Evolutionary conservation across 2,888 invertebrate species (phyloP).

Genomic region (Lasioglossum leucozonium): DNA sequence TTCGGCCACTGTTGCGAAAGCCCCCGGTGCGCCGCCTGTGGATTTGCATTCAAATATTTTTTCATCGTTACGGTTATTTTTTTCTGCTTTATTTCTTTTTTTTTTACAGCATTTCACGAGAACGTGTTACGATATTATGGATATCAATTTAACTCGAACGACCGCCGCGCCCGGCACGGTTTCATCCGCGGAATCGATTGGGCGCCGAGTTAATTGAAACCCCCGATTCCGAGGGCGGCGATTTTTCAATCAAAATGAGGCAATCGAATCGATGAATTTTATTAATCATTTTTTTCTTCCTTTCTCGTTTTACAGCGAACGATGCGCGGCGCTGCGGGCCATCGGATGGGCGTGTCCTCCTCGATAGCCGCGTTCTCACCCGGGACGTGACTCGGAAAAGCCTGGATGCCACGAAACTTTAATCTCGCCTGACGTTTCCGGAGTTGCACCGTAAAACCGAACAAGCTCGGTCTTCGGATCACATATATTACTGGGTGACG

Average conservation of each 20-base stretch:
- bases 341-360: background rate
- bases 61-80: background rate
- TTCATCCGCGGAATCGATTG: constrained; percentile 26
- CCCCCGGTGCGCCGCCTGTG: background rate
- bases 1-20: too few species aligned
- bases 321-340: background rate
- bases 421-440: constrained; percentile 23
- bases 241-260: background rate
- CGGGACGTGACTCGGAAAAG: background rate
- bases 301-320: background rate
- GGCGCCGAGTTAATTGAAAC: constrained; percentile 30
- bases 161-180: background rate
- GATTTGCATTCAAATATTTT: background rate
- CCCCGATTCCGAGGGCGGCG: background rate
- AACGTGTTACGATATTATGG: constrained; percentile 7
- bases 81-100: background rate
- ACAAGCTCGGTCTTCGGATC: constrained; percentile 21
- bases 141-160: background rate
- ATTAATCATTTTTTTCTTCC: background rate
- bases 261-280: constrained; percentile 27
- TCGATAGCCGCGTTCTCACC: background rate
- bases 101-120: background rate
- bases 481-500: background rate
- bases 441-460: constrained; percentile 17
- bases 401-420: background rate